Evolutionary conservation across 2,888 invertebrate species (phyloP).

Genomic region (Suillia variegata): DNA sequence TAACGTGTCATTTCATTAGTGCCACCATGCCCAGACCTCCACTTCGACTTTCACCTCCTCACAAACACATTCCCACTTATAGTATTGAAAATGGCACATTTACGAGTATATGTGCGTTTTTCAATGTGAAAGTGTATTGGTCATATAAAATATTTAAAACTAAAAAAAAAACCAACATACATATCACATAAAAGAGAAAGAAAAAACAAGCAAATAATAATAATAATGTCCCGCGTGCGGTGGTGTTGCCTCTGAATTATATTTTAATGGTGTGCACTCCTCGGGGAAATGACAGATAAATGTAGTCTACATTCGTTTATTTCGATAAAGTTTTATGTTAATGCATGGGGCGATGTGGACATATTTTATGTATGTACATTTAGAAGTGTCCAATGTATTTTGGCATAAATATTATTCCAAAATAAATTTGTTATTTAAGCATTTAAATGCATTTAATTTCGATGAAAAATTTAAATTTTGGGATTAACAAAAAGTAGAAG

Average conservation of each 20-base stretch:
- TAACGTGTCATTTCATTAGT: conserved; percentile 18
- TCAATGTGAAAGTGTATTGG: conserved; percentile 8
- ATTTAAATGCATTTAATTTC: no score
- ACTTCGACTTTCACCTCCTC: neutral
- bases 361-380: neutral
- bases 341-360: neutral
- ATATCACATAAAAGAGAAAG: neutral
- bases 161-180: neutral
- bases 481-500: no score
- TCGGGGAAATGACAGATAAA: conserved; percentile 31
- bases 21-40: no score
- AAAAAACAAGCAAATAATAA: conserved; percentile 11
- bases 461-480: no score
- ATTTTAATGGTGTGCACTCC: conserved; percentile 28
- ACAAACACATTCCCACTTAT: no score
- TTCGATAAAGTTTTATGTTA: conserved; percentile 5
- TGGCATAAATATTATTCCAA: no score
- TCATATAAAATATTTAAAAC: conserved; percentile 19
- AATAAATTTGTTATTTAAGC: no score
- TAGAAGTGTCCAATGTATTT: no score
- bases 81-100: neutral
- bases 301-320: conserved; percentile 11
- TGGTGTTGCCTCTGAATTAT: conserved; percentile 1
- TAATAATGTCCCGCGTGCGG: conserved; percentile 1
- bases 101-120: neutral